phyloP scores from a whole-genome alignment of 2,888 invertebrate species.

The Tipula vernalis region DNA sequence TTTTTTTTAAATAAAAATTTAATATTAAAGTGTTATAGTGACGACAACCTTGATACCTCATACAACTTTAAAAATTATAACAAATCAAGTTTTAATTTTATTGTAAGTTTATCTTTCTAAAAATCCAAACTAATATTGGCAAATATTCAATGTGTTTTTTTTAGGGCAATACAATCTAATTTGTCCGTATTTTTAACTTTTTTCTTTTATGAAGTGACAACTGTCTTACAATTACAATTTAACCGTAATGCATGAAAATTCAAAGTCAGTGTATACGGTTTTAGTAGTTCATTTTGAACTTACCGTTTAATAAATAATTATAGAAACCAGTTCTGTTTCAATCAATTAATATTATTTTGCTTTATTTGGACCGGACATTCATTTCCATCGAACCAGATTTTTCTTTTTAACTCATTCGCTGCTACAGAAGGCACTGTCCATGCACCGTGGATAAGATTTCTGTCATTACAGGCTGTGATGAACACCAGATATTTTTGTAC shows the following conservation, averaged over 20 bases:
- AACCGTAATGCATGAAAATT: background rate
- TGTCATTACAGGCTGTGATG: too few relatives aligned
- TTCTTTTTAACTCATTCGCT: too few relatives aligned
- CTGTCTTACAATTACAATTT: background rate
- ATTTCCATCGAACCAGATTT: too few relatives aligned
- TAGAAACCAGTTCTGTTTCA: too few relatives aligned
- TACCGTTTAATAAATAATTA: too few relatives aligned
- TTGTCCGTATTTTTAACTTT: background rate
- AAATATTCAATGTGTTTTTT: background rate
- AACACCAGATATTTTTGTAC: too few relatives aligned
- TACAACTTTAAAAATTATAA: background rate
- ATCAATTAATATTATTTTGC: too few relatives aligned
- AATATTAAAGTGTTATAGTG: background rate
- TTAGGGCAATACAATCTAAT: background rate
- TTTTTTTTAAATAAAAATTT: too few relatives aligned
- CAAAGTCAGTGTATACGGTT: background rate
- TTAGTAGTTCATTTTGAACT: background rate
- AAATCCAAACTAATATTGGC: background rate
- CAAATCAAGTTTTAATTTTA: background rate
- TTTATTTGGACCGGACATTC: too few relatives aligned
- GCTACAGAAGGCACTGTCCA: too few relatives aligned
- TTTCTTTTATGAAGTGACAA: background rate
- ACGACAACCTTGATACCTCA: background rate
- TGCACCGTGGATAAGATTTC: too few relatives aligned
- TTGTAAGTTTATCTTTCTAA: background rate